Evolutionary conservation across 2,888 invertebrate species (phyloP).

Genomic region (Phengaris alcon): DNA sequence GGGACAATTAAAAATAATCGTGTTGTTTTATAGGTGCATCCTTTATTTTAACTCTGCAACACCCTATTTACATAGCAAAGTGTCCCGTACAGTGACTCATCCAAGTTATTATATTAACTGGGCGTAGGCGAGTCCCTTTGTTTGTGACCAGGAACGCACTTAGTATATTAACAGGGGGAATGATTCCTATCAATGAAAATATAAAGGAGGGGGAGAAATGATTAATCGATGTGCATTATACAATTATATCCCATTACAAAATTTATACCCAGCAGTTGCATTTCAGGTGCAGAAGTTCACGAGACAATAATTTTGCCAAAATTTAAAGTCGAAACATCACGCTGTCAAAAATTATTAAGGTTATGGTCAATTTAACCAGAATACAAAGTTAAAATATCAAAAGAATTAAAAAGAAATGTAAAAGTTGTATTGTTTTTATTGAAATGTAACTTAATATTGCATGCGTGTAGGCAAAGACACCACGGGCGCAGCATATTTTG

Average conservation of each 20-base stretch:
- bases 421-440: not conserved
- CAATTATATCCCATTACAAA: not conserved
- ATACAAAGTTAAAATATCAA: not conserved
- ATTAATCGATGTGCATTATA: constrained; percentile 19
- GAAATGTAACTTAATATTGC: not conserved
- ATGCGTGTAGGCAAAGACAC: not conserved
- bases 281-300: constrained; percentile 11
- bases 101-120: constrained; percentile 59
- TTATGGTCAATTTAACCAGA: not conserved
- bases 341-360: not conserved
- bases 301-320: not conserved
- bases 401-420: not conserved
- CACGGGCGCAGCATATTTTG: not conserved
- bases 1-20: not conserved
- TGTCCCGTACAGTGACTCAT: constrained; percentile 56
- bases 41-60: not conserved
- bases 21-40: not conserved
- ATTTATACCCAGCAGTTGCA: constrained; percentile 4
- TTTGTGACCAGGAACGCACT: constrained; percentile 72
- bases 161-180: constrained; percentile 69
- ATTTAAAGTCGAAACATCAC: not conserved
- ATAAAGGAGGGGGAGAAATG: constrained; percentile 13
- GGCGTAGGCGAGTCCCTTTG: constrained; percentile 70
- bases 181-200: constrained; percentile 45
- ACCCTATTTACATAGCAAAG: constrained; percentile 22